A percentile compares a stretch with the other conserved stretches of the same genome.
Evolutionary conservation across 2,113 vertebrate genomes (phyloP).

Genomic region (Motacilla alba): DNA sequence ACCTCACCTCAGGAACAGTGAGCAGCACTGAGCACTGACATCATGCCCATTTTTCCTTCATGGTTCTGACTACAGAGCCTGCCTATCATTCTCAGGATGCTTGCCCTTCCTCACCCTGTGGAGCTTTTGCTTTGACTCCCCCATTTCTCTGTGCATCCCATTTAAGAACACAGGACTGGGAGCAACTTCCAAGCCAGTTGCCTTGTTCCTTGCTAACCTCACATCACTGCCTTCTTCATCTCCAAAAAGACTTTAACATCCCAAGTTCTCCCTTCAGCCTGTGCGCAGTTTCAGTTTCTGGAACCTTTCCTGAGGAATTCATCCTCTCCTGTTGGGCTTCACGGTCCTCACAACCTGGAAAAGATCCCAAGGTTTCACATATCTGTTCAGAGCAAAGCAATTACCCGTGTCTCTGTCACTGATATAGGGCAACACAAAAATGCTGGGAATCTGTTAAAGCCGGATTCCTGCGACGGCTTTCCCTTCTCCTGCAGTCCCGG

Average conservation of each 20-base stretch:
- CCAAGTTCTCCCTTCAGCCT: neutral
- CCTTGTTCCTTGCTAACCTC: neutral
- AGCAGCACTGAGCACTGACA: neutral
- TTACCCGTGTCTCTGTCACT: neutral
- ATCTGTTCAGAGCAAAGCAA: neutral
- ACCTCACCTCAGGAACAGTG: neutral
- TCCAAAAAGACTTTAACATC: neutral
- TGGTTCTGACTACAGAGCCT: constrained; percentile 14
- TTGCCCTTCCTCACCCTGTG: neutral
- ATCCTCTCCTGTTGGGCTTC: neutral
- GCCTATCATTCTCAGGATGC: neutral
- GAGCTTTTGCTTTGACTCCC: neutral
- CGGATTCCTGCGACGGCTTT: neutral
- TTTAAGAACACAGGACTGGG: neutral
- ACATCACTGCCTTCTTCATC: neutral
- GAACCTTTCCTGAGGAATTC: constrained; percentile 16
- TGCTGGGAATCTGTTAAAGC: neutral
- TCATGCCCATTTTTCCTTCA: neutral
- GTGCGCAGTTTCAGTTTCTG: neutral
- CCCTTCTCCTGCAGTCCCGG: constrained; percentile 23
- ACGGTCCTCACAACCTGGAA: neutral
- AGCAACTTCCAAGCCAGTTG: neutral
- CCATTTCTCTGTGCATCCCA: fast-evolving
- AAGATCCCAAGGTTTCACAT: constrained; percentile 5
- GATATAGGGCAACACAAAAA: constrained; percentile 40